Conservation (phyloP, 2,113 vertebrate genomes). For the Pedetes capensis region DNA sequence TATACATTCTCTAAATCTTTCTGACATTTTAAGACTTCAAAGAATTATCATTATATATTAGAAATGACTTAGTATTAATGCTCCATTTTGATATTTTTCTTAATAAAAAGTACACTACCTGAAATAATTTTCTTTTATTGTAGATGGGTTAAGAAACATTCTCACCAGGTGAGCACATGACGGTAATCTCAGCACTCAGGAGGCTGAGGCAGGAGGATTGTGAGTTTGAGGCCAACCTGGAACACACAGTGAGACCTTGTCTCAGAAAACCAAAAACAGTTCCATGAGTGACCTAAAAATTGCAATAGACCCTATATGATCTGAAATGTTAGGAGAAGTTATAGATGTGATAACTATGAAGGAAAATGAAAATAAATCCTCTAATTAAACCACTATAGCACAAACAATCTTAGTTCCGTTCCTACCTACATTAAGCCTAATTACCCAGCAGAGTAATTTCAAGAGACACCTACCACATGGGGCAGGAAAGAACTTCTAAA, state of each 20-base stretch:
- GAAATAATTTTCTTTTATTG: neutral
- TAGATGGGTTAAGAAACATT: neutral
- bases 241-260: too few relatives aligned
- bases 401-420: conserved; percentile 61
- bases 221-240: too few relatives aligned
- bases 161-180: too few relatives aligned
- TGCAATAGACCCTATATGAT: neutral
- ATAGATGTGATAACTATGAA: neutral
- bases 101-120: neutral
- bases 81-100: neutral
- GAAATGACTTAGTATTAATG: neutral
- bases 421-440: conserved; percentile 60
- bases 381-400: neutral
- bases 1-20: neutral
- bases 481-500: conserved; percentile 53
- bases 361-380: conserved; percentile 48
- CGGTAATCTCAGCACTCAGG: too few relatives aligned
- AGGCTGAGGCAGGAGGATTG: too few relatives aligned
- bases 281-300: neutral
- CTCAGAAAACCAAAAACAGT: too few relatives aligned
- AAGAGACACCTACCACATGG: conserved; percentile 54
- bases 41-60: neutral
- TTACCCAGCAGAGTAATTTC: conserved; percentile 61
- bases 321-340: neutral
- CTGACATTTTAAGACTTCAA: neutral